Conservation (phyloP, 2,797 vertebrate genomes). For the Eupleurogrammus muticus region DNA sequence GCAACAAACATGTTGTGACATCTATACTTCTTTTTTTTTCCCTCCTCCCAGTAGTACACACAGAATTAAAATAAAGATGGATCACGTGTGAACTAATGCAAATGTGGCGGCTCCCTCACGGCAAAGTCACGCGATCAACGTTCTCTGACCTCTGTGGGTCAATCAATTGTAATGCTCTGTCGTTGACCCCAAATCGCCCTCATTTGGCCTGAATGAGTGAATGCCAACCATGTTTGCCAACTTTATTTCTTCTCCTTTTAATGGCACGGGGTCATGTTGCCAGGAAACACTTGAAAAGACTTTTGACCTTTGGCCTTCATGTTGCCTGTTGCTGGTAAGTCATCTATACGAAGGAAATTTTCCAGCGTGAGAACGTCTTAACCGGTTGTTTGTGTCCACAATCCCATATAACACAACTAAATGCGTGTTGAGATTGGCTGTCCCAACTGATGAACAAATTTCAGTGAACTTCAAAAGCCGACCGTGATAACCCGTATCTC, state of each 20-base stretch:
- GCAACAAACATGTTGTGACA: conserved; percentile 6
- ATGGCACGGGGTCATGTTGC: conserved; percentile 59
- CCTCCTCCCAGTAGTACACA: no score
- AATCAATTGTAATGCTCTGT: conserved; percentile 46
- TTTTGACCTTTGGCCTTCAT: conserved; percentile 56
- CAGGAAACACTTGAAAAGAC: conserved; percentile 62
- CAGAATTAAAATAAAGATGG: neutral
- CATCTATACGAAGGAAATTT: conserved; percentile 6
- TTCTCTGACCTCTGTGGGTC: conserved; percentile 33
- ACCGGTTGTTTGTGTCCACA: conserved; percentile 2
- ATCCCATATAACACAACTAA: neutral
- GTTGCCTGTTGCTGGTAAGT: conserved; percentile 34
- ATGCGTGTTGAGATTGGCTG: neutral
- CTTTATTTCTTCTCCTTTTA: conserved; percentile 28
- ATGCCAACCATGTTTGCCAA: conserved; percentile 46
- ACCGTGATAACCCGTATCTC: conserved; percentile 19
- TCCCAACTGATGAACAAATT: neutral
- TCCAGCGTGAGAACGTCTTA: conserved; percentile 11
- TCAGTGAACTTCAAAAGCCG: conserved; percentile 40
- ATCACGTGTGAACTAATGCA: conserved; percentile 9
- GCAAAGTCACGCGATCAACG: conserved; percentile 23
- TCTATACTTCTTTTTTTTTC: neutral
- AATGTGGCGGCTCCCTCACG: neutral
- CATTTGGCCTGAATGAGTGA: conserved; percentile 55
- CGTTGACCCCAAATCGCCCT: conserved; percentile 61